Conservation (phyloP, 2,888 invertebrate species). For the Nesidiocoris tenuis region DNA sequence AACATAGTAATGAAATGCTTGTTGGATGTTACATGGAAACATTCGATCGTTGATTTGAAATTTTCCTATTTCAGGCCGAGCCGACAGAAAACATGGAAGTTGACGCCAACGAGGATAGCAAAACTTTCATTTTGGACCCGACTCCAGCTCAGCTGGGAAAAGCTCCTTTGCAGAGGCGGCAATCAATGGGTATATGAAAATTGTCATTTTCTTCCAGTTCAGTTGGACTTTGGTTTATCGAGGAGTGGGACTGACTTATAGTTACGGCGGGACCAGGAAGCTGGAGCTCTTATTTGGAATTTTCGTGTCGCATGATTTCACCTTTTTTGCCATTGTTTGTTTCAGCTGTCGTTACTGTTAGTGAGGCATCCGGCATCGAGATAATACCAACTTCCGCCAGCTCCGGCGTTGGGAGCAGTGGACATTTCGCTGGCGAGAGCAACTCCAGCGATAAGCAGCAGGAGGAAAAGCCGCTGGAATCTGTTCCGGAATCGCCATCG, state of each 20-base stretch:
- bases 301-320: background rate
- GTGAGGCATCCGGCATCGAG: constrained; percentile 32
- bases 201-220: constrained; percentile 15
- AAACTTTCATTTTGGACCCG: constrained; percentile 76
- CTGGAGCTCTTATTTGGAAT: too few relatives aligned
- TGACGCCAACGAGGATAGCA: constrained; percentile 48
- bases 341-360: constrained; percentile 41
- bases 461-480: constrained; percentile 34
- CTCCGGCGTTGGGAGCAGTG: background rate
- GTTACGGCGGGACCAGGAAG: too few relatives aligned
- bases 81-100: constrained; percentile 41
- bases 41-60: background rate
- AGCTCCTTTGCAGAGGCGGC: constrained; percentile 83
- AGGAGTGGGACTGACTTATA: background rate
- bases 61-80: constrained; percentile 9
- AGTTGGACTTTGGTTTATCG: constrained; percentile 2
- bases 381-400: background rate
- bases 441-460: constrained; percentile 13
- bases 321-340: background rate
- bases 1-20: too few relatives aligned
- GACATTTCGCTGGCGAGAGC: background rate
- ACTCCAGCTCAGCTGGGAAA: constrained; percentile 91
- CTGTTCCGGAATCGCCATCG: constrained; percentile 51
- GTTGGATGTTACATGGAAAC: too few relatives aligned
- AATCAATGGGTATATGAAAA: constrained; percentile 69